These are phyloP conservation scores for Sapayoa aenigma DNA, from an alignment of 2,113 vertebrate species.

Conservation along the genomic window DNA sequence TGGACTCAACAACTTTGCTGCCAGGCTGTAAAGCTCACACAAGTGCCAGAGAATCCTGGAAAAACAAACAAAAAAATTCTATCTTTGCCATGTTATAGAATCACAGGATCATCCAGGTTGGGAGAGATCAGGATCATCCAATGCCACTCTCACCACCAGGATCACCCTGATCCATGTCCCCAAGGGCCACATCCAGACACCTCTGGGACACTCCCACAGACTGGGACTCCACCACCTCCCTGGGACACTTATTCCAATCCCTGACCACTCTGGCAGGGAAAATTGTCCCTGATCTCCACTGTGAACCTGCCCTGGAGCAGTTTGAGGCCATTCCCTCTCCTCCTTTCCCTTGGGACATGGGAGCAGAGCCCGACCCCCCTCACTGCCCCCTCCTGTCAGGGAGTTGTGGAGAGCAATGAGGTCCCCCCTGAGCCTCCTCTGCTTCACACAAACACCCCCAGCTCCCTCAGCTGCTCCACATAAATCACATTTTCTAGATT, in stretches of 20 bases:
- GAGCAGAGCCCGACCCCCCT: background rate
- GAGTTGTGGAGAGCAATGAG: background rate
- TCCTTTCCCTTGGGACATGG: background rate
- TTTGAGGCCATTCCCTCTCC: background rate
- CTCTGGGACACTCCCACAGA: background rate
- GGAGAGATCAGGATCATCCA: fast-evolving
- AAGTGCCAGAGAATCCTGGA: background rate
- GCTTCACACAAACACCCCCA: background rate
- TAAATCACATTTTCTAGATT: background rate
- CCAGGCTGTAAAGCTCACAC: background rate
- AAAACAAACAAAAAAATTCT: background rate
- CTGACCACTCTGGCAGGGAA: background rate
- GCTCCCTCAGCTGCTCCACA: background rate
- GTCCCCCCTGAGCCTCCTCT: background rate
- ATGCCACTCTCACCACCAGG: background rate
- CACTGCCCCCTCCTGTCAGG: background rate
- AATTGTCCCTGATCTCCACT: background rate
- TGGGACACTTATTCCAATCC: background rate
- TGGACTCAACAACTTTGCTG: background rate
- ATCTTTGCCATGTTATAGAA: background rate
- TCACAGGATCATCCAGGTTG: background rate
- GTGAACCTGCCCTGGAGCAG: background rate
- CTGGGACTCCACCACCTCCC: background rate
- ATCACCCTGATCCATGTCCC: background rate
- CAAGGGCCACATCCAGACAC: background rate